Evolutionary conservation across 2,797 vertebrate genomes (phyloP), one percentile per base, ranked within the genome.

Genomic region (Parauchenoglanis punctatus): DNA sequence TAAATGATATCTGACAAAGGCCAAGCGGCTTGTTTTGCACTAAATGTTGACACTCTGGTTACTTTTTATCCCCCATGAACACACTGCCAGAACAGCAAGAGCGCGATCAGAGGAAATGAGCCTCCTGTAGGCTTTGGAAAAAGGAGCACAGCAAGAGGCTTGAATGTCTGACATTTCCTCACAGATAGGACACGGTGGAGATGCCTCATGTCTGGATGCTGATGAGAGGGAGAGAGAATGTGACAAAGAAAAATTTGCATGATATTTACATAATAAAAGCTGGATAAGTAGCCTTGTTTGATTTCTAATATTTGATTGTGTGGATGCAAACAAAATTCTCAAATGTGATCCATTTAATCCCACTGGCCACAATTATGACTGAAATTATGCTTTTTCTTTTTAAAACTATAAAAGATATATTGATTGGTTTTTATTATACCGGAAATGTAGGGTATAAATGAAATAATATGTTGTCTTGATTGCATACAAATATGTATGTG

Each of bases 41-140:
- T 17, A 49, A 44, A 59, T 13, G 12, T 20, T 4, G 25, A n/a
- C 15, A 13, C 81, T 31, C 72, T 31, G 20, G 52, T 49, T 81
- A 68, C 54, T 81, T 31, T 49, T 59, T 49, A 81, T 90, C 31
- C 85, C 59, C 40, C 68, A 78, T 20, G 86, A 86, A 81, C 85
- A 56, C 56, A 68, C 89, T 88, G 87, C 83, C 85, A 91, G 76
- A 75, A 25, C 84, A 87, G 23, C 56, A 70, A 25, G 46, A 80
- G 49, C 4, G 46, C 11, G 61, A 90, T 92, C 90, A 0, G 81
- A 93, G 93, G 93, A 94, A 93, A 93, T 93, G 91, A 94, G 90
- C 73, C 90, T 35, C 87, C 56, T 85, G 67, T 75, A 67, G 77
- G 81, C 44, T 81, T 83, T 46, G 72, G 67, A 70, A 77, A 84